Conservation (phyloP, 2,888 invertebrate species). For the Epistrophe eligans region DNA sequence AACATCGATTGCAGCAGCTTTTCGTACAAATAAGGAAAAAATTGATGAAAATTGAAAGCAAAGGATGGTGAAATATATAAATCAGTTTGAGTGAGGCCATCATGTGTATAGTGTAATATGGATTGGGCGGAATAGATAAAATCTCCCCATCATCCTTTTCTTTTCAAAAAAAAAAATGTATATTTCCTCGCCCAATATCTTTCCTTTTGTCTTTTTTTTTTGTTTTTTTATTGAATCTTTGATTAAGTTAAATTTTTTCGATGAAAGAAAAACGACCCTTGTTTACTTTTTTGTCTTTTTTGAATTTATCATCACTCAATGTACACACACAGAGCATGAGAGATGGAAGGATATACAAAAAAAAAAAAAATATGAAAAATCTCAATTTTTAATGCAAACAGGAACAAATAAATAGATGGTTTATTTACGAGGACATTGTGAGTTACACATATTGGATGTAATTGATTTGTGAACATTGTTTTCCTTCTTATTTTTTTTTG, state of each 20-base stretch:
- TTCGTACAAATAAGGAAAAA: slow-evolving; percentile 35
- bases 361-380: slow-evolving; percentile 25
- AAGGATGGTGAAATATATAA: slow-evolving; percentile 31
- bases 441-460: not conserved
- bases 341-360: not conserved
- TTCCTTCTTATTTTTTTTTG: no score
- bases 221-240: slow-evolving; percentile 34
- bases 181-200: slow-evolving; percentile 9
- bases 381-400: slow-evolving; percentile 35
- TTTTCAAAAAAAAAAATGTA: not conserved
- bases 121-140: slow-evolving; percentile 57
- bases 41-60: slow-evolving; percentile 10
- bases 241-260: slow-evolving; percentile 54
- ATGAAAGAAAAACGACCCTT: slow-evolving; percentile 31
- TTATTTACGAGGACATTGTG: slow-evolving; percentile 20
- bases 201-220: not conserved
- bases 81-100: slow-evolving; percentile 19
- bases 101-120: slow-evolving; percentile 26
- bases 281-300: slow-evolving; percentile 12
- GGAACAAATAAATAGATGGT: slow-evolving; percentile 10
- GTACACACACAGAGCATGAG: not conserved
- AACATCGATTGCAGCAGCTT: slow-evolving; percentile 49
- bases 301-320: slow-evolving; percentile 35
- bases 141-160: not conserved
- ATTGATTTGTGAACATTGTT: not conserved